Percentiles rank a stretch among this genome's conserved stretches.
Conservation (phyloP, 2,888 invertebrate species). For the Stegana nigrithorax region DNA sequence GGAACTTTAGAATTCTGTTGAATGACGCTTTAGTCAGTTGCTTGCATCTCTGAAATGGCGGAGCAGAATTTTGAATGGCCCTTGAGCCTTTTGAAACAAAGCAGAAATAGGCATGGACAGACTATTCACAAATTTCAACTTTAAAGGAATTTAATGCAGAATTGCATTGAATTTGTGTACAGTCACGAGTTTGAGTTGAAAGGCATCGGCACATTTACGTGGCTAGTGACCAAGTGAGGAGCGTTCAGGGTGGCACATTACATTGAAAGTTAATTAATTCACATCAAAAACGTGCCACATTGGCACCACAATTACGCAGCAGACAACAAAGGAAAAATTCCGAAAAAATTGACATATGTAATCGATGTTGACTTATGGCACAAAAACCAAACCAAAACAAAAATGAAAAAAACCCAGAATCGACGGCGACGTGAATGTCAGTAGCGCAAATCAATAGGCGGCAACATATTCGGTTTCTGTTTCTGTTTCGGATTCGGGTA, state of each 20-base stretch:
- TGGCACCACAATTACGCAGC: constrained; percentile 5
- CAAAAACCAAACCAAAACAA: constrained; percentile 3
- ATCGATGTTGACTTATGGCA: constrained; percentile 15
- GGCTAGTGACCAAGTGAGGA: too few species aligned
- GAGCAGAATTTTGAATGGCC: too few species aligned
- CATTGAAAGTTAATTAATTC: constrained; percentile 18
- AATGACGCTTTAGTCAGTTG: too few species aligned
- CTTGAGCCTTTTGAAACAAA: too few species aligned
- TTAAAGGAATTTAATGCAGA: too few species aligned
- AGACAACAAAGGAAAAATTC: background rate
- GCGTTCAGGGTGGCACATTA: constrained; percentile 10
- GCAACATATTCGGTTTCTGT: background rate
- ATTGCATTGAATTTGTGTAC: too few species aligned
- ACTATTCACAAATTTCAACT: too few species aligned
- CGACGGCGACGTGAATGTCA: background rate
- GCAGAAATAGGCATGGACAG: too few species aligned
- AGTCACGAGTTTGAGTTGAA: too few species aligned
- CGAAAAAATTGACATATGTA: constrained; percentile 21
- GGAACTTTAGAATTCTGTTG: background rate
- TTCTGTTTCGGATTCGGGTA: too few species aligned
- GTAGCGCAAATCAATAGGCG: background rate
- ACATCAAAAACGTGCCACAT: constrained; percentile 7
- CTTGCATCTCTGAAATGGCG: too few species aligned
- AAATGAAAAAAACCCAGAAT: background rate
- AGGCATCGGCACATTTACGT: too few species aligned